Evolutionary conservation across 2,888 invertebrate species (phyloP).

Genomic region (Nipponacmea schrenckii): DNA sequence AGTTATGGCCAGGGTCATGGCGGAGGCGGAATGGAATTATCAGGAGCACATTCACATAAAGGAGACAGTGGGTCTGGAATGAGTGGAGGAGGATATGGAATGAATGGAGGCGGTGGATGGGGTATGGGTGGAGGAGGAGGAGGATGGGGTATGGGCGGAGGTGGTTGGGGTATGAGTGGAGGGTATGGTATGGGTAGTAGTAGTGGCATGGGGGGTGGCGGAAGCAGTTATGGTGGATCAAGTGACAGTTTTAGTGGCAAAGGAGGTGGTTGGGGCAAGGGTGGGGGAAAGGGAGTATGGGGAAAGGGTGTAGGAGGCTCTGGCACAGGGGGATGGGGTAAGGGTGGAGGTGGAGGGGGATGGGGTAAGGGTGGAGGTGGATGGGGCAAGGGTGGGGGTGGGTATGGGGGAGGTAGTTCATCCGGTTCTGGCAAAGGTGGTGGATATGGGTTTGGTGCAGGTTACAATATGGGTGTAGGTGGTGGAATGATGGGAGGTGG

Average conservation of each 20-base stretch:
- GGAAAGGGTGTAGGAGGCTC: conserved; percentile 19
- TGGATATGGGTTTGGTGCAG: not conserved
- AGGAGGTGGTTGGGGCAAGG: not conserved
- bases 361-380: conserved; percentile 4
- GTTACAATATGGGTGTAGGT: conserved; percentile 7
- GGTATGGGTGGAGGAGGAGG: not conserved
- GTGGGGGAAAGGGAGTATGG: not conserved
- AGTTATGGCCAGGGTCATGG: not conserved
- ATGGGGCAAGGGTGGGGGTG: not conserved
- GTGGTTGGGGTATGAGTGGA: not conserved
- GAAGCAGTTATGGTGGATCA: not conserved
- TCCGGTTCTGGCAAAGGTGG: conserved; percentile 2
- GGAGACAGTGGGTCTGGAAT: not conserved
- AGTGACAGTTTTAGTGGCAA: not conserved
- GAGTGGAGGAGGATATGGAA: not conserved
- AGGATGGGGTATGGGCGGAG: not conserved
- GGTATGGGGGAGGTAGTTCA: not conserved
- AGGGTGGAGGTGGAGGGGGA: conserved; percentile 13
- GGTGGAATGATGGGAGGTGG: not conserved
- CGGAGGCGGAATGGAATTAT: not conserved
- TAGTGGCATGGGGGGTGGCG: not conserved
- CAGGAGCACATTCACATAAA: not conserved
- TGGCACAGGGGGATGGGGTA: conserved; percentile 3
- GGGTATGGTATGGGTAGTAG: not conserved
- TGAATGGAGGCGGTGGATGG: no score